Evolutionary conservation across 2,888 invertebrate species (phyloP), one percentile per base, ranked within the genome.

Genomic region (Parapristionchus giblindavisi): DNA sequence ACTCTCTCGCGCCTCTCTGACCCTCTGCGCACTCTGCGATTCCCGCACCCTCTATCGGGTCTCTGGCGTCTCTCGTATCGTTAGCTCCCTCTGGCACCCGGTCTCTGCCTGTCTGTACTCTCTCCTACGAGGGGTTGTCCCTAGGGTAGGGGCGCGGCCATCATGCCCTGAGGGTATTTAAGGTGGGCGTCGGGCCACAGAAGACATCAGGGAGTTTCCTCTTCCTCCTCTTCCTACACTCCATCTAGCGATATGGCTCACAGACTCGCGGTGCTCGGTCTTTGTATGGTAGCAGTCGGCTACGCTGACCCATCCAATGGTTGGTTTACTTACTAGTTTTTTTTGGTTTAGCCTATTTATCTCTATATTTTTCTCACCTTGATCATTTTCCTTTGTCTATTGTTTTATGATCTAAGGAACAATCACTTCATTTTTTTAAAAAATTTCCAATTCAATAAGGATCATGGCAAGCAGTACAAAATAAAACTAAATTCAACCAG

Each of bases 161-260:
- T 24, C 54, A 17, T 32, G 32, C 34, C 36, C 14, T 8, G n/a
- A 6, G 48, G 4, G 68, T 68, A 68, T 68, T 34, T 11, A 68
- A 52, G 68, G 51, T 17, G 21, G n/a, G n/a, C n/a, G n/a, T n/a
- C n/a, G n/a, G 48, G 48, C 48, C 14, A 48, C 21, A 48, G 48
- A 48, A 14, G 11, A 21, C 14, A 11, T 14, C 14, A 48, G 48
- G 21, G 14, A 48, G 14, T 14, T 21, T 48, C 48, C 48, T 48
- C 48, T 21, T 48, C 48, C 48, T 48, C 48, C 48, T 48, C 48
- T 21, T 48, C 48, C 48, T 48, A 14, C 48, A 11, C 21, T 48
- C 14, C 48, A 48, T 48, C n/a, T n/a, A n/a, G n/a, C n/a, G 61
- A 51, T 52, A 68, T 68, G 68, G 68, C 68, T 24, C 68, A 52